Evolutionary conservation across 2,797 vertebrate species (phyloP).

Genomic region (Adrianichthys oophorus): DNA sequence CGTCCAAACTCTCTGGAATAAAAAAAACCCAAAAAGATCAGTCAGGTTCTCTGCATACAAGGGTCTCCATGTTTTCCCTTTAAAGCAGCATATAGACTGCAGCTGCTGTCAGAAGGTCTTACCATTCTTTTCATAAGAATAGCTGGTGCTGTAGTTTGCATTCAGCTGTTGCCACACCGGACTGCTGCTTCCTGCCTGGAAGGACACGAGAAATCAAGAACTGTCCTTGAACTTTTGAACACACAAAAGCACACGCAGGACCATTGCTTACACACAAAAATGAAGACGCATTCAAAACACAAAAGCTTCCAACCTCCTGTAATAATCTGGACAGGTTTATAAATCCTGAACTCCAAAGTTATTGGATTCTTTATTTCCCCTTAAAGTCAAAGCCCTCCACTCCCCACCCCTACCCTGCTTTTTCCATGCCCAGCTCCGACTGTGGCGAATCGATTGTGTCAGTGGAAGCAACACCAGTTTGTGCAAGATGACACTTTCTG

Average conservation of each 20-base stretch:
- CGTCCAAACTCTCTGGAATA: slow-evolving; percentile 69
- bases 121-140: slow-evolving; percentile 84
- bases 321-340: slow-evolving; percentile 53
- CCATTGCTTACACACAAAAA: neutral
- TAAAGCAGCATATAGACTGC: too few relatives aligned
- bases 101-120: slow-evolving; percentile 44
- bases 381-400: slow-evolving; percentile 59
- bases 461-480: slow-evolving; percentile 85
- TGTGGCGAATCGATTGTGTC: slow-evolving; percentile 86
- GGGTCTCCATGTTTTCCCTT: too few relatives aligned
- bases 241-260: neutral
- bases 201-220: slow-evolving; percentile 50
- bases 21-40: neutral
- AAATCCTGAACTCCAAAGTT: slow-evolving; percentile 67
- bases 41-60: neutral
- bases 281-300: neutral
- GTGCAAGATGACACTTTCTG: slow-evolving; percentile 85
- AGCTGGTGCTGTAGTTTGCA: slow-evolving; percentile 82
- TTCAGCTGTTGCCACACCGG: slow-evolving; percentile 89
- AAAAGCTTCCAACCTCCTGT: slow-evolving; percentile 18
- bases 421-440: slow-evolving; percentile 62
- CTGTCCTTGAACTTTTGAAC: slow-evolving; percentile 27
- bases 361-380: slow-evolving; percentile 72
- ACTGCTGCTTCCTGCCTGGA: slow-evolving; percentile 88
- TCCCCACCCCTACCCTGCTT: slow-evolving; percentile 50